phyloP scores from a whole-genome alignment of 2,888 invertebrate species.

The Drosophila koepferae region DNA sequence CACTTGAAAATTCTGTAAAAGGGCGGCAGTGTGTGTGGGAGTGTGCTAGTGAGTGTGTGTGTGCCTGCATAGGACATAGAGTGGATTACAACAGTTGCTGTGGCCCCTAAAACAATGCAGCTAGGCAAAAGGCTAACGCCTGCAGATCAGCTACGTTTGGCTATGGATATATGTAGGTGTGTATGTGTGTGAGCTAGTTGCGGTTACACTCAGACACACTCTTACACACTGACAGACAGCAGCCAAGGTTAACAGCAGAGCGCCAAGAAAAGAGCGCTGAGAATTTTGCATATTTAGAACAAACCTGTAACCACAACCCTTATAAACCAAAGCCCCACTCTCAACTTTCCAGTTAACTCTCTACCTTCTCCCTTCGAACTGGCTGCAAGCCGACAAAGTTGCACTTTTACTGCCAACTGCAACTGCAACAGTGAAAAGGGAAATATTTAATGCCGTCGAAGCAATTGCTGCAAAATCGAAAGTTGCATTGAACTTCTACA shows the following conservation, averaged over 20 bases:
- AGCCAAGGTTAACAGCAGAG: slow-evolving; percentile 47
- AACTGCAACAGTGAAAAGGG: slow-evolving; percentile 7
- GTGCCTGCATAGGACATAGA: slow-evolving; percentile 40
- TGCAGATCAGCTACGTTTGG: slow-evolving; percentile 33
- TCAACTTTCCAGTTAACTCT: background rate
- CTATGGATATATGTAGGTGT: slow-evolving; percentile 16
- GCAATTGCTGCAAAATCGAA: slow-evolving; percentile 48
- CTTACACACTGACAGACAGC: slow-evolving; percentile 1
- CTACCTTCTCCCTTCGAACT: background rate
- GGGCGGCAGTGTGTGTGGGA: background rate
- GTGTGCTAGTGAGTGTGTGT: slow-evolving; percentile 6
- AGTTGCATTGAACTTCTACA: slow-evolving; percentile 50
- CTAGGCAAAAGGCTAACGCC: slow-evolving; percentile 39
- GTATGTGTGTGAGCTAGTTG: slow-evolving; percentile 20
- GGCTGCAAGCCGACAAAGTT: slow-evolving; percentile 63
- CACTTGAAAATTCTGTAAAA: slow-evolving; percentile 66
- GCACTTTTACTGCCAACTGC: slow-evolving; percentile 70
- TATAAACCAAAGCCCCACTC: slow-evolving; percentile 7
- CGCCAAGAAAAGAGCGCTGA: slow-evolving; percentile 8
- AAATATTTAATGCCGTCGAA: slow-evolving; percentile 15
- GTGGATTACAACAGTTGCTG: slow-evolving; percentile 69
- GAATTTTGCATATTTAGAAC: slow-evolving; percentile 51
- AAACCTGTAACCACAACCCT: slow-evolving; percentile 20
- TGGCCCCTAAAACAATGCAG: slow-evolving; percentile 48
- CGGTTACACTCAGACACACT: slow-evolving; percentile 44